Percentiles rank a stretch among this genome's conserved stretches.
Evolutionary conservation across 2,797 vertebrate genomes (phyloP).

Genomic region (Aplochiton taeniatus): DNA sequence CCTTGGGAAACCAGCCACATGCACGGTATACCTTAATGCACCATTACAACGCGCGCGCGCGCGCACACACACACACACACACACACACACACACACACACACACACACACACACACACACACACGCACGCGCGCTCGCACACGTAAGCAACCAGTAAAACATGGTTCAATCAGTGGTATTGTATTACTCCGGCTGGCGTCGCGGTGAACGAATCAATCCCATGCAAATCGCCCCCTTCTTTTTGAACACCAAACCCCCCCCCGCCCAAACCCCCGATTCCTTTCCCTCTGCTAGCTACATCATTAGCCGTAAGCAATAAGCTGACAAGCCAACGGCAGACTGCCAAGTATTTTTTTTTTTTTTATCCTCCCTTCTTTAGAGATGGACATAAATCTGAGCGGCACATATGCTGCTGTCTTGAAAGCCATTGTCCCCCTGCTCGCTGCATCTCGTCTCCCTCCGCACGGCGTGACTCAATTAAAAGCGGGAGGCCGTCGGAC

Average conservation of each 20-base stretch:
- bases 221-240: conserved; percentile 57
- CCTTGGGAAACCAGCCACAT: too few species aligned
- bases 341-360: conserved; percentile 33
- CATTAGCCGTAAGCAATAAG: conserved; percentile 69
- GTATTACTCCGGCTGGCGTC: conserved; percentile 48
- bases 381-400: conserved; percentile 64
- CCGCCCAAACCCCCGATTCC: neutral
- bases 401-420: conserved; percentile 69
- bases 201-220: conserved; percentile 53
- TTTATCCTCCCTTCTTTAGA: conserved; percentile 32
- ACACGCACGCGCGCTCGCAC: neutral
- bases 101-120: conserved; percentile 13
- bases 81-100: neutral
- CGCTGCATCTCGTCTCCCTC: conserved; percentile 20
- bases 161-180: conserved; percentile 38
- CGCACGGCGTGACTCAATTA: conserved; percentile 60
- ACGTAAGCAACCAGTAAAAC: conserved; percentile 44
- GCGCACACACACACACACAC: too few species aligned
- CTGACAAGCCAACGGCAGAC: conserved; percentile 64
- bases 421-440: conserved; percentile 52
- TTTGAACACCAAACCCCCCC: conserved; percentile 38
- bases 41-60: too few species aligned
- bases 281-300: conserved; percentile 55
- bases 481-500: conserved; percentile 24
- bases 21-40: too few species aligned